These are phyloP conservation scores for Caerostris extrusa DNA, from an alignment of 1,140 invertebrate genomes.

Conservation along the genomic window DNA sequence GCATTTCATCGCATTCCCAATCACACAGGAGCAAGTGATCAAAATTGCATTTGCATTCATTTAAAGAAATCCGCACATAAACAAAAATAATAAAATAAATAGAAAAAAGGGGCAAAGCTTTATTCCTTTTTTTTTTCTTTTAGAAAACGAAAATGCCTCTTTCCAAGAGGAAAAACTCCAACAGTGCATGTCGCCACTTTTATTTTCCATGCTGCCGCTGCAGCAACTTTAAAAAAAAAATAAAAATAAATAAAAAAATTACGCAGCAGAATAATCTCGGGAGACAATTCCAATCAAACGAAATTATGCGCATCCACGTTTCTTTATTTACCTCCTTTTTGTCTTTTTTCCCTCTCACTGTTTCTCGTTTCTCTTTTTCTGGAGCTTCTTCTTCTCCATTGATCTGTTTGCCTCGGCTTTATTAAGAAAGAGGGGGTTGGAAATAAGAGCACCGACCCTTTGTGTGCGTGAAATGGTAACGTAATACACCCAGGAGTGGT, in stretches of 20 bases:
- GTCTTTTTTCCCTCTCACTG: neutral
- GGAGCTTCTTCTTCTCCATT: constrained; percentile 51
- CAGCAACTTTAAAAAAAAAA: neutral
- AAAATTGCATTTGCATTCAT: constrained; percentile 36
- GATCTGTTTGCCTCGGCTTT: constrained; percentile 71
- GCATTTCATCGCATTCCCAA: neutral
- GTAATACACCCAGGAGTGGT: constrained; percentile 40
- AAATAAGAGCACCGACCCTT: neutral
- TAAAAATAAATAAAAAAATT: neutral
- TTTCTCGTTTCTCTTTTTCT: constrained; percentile 18
- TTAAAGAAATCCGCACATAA: neutral
- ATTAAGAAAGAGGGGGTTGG: constrained; percentile 36
- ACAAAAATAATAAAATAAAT: neutral
- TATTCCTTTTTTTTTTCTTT: too few species aligned
- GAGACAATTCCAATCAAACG: constrained; percentile 75
- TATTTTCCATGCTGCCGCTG: neutral
- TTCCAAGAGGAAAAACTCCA: neutral
- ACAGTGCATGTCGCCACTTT: constrained; percentile 3
- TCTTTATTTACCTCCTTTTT: constrained; percentile 56
- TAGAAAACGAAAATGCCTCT: neutral
- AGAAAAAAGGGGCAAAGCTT: neutral
- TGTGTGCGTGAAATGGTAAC: constrained; percentile 64
- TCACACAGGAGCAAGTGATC: constrained; percentile 1
- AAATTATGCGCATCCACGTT: constrained; percentile 68
- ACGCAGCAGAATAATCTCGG: neutral